Evolutionary conservation across 2,888 invertebrate genomes (phyloP), one percentile per base, ranked within the genome.

Genomic region (Dichetophora obliterata): DNA sequence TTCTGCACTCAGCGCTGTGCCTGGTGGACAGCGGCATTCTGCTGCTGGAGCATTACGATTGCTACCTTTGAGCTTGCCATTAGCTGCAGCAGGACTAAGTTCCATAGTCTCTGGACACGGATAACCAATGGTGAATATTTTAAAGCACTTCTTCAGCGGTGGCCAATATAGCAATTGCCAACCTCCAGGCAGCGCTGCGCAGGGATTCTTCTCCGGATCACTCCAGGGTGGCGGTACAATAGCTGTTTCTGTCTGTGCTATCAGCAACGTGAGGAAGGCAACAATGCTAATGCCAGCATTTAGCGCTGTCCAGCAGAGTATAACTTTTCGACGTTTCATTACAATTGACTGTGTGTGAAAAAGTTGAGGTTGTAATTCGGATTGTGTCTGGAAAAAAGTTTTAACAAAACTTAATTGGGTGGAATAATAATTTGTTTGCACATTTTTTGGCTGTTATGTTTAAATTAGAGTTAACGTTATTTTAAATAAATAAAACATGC

Each of bases 161-260:
- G 95, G 94, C 96, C 96, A 96, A 88, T 93, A 95, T 75, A 96
- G 91, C 86, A 95, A 91, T 84, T 96, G 95, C 96, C 96, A 96
- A 66, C 96, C 96, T 79, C 94, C 91, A 0, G 95, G 93, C 87
- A 94, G 92, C 3, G 92, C 90, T 4, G 96, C 95, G 83, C 96
- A 96, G 0, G 96, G 96, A 88, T 96, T 96, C 83, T 92, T 91
- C 80, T 92, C 91, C 0, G 95, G 94, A 86, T 96, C 93, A 71
- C 95, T 95, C 96, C 96, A 96, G 11, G 95, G 95, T 0, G 96
- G 96, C 50, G 96, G 94, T 82, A 95, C 91, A 79, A 96, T 93
- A n/a, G 88, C 88, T 5, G 85, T 83, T 19, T 84, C 78, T 14
- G 82, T 80, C 57, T 82, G 81, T 37, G 72, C 81, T 24, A 84